Evolutionary conservation across 2,113 vertebrate species (phyloP), one percentile per base, ranked within the genome.

Genomic region (Erinaceus europaeus): DNA sequence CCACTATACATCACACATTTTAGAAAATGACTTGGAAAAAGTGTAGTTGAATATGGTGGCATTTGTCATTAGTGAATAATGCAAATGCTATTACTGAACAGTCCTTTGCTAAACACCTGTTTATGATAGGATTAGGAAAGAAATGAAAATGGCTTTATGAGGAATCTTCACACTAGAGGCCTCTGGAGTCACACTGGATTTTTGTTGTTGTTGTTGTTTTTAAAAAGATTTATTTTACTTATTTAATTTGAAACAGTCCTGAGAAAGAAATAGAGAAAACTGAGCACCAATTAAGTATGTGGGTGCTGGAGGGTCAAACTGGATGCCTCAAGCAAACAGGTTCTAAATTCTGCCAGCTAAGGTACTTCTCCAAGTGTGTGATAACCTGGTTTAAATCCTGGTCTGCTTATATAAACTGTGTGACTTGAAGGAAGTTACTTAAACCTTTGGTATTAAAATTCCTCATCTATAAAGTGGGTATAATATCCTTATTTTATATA

Each of bases 381-480:
- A n/a, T n/a, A n/a, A n/a, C n/a, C n/a, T n/a, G 9, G 17, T 50
- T 50, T 52, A 52, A 55, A 25, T 55, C 48, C 25, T 50, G 53
- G 27, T 83, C 86, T n/a, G n/a, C n/a, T 83, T 32, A 7, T 64
- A 32, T 52, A 67, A 90, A 92, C 38, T 89, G 0, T 52, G 3
- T 40, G 10, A 75, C 20, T 23, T 75, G 85, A 32, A 17, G n/a
- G 18, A 89, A 65, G 36, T 75, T 67, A 42, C 61, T 90, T 81
- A 92, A 73, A 18, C 50, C 25, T 76, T 75, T 75, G 50, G 21
- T 50, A 4, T 67, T 84, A 9, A 55, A 25, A 1, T 38, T 74
- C 18, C 27, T 69, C 12, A 25, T 52, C 32, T 77, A 38, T 90
- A 36, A 91, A 92, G 57, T 77, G 59, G n/a, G 21, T 76, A n/a